Percentiles rank a stretch among this genome's conserved stretches.
Evolutionary conservation across 2,113 vertebrate species (phyloP).

Genomic region (Podilymbus podiceps): DNA sequence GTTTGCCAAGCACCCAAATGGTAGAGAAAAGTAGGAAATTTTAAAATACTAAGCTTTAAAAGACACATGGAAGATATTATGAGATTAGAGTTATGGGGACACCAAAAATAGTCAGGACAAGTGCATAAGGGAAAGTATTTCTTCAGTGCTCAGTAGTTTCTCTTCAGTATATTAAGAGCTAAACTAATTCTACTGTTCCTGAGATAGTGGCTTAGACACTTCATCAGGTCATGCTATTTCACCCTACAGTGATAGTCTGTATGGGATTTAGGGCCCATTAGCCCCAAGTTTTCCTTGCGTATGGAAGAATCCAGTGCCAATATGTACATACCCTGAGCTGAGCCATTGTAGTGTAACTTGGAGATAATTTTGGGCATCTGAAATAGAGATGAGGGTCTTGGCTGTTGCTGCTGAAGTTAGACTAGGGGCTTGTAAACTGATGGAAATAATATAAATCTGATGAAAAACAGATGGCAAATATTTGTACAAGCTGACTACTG

Average conservation of each 20-base stretch:
- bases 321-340: neutral
- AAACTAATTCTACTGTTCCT: neutral
- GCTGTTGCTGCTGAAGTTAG: neutral
- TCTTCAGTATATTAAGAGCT: neutral
- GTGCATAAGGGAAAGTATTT: neutral
- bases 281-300: neutral
- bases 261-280: neutral
- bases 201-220: neutral
- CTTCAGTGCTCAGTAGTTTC: neutral
- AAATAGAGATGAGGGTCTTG: neutral
- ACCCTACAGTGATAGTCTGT: neutral
- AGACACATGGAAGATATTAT: rapidly evolving
- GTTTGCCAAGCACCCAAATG: neutral
- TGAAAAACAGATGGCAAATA: neutral
- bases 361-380: neutral
- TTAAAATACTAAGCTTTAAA: neutral
- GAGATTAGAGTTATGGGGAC: neutral
- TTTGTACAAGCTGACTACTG: neutral
- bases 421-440: neutral
- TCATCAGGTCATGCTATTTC: neutral
- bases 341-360: neutral
- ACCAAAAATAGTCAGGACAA: neutral
- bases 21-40: neutral
- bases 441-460: neutral
- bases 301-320: neutral